phyloP scores from a whole-genome alignment of 2,113 vertebrate genomes.

The Balaeniceps rex region DNA sequence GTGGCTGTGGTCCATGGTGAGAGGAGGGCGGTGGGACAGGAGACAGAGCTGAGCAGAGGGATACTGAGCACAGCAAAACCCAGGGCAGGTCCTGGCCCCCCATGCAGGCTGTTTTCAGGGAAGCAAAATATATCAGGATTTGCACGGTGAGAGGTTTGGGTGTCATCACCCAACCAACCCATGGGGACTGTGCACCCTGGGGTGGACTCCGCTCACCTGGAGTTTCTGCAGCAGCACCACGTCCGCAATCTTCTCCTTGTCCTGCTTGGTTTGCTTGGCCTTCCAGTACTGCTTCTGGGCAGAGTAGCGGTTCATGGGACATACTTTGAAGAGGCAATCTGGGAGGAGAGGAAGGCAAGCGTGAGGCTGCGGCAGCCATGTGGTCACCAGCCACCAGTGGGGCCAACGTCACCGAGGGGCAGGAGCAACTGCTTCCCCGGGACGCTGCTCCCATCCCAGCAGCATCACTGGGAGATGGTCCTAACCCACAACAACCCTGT shows the following conservation, averaged over 20 bases:
- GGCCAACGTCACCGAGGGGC: fast-evolving
- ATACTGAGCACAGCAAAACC: neutral
- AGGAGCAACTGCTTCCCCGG: neutral
- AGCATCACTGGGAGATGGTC: neutral
- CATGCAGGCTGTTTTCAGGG: neutral
- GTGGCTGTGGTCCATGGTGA: neutral
- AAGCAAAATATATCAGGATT: neutral
- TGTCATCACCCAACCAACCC: neutral
- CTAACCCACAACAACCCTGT: neutral
- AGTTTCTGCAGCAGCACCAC: constrained; percentile 94
- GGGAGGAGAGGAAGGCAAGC: neutral
- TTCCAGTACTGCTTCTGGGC: constrained; percentile 99
- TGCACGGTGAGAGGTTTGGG: neutral
- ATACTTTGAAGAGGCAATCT: constrained; percentile 98
- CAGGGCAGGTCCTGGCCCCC: neutral
- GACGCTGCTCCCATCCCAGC: neutral
- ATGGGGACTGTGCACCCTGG: fast-evolving
- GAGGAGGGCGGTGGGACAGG: neutral
- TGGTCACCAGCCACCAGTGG: neutral
- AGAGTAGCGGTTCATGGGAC: constrained; percentile 97
- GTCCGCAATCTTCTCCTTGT: constrained; percentile 94
- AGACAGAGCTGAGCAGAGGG: neutral
- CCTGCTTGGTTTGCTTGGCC: constrained; percentile 96
- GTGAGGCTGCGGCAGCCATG: neutral
- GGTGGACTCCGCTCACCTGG: constrained; percentile 75